A percentile compares a stretch with the other conserved stretches of the same genome.
These are phyloP conservation scores for Brachypterus glaber DNA, from an alignment of 2,888 invertebrate genomes.

Conservation along the genomic window DNA sequence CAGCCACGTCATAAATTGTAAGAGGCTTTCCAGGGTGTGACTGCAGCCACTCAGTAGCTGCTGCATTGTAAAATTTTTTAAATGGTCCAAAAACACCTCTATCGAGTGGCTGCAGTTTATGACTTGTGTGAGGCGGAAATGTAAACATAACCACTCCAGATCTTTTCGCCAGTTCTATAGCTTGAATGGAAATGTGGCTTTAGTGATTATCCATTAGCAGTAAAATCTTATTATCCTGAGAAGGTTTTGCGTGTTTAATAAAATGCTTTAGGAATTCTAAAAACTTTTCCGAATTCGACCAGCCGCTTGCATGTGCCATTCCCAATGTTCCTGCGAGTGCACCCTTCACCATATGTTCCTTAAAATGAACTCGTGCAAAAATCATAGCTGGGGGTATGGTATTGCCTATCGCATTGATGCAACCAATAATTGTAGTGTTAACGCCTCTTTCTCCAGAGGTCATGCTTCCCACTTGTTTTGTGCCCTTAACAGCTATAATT, in stretches of 20 bases:
- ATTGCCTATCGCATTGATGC: conserved; percentile 22
- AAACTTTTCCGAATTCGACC: conserved; percentile 20
- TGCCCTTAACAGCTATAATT: conserved; percentile 25
- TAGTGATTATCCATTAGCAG: conserved; percentile 30
- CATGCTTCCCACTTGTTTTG: conserved; percentile 25
- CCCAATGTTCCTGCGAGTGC: conserved; percentile 20
- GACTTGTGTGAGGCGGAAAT: conserved; percentile 22
- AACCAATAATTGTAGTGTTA: conserved; percentile 21
- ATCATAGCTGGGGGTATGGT: conserved; percentile 23
- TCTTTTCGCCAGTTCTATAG: conserved; percentile 9
- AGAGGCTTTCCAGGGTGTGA: conserved; percentile 17
- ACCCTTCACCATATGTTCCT: conserved; percentile 20
- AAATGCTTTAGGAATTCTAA: conserved; percentile 10
- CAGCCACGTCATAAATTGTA: conserved; percentile 19
- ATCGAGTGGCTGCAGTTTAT: conserved; percentile 23
- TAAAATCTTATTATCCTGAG: conserved; percentile 18
- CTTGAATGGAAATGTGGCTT: conserved; percentile 5
- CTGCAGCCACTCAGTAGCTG: conserved; percentile 16
- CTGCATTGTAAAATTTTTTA: conserved; percentile 20
- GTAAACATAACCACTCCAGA: conserved; percentile 23
- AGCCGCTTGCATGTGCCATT: conserved; percentile 20
- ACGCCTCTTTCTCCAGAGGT: conserved; percentile 8
- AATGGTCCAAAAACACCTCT: conserved; percentile 22
- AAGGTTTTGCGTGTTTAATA: conserved; percentile 19
- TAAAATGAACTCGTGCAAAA: conserved; percentile 24